Conservation (phyloP, 2,888 invertebrate species). For the Xanthorhoe designata region DNA sequence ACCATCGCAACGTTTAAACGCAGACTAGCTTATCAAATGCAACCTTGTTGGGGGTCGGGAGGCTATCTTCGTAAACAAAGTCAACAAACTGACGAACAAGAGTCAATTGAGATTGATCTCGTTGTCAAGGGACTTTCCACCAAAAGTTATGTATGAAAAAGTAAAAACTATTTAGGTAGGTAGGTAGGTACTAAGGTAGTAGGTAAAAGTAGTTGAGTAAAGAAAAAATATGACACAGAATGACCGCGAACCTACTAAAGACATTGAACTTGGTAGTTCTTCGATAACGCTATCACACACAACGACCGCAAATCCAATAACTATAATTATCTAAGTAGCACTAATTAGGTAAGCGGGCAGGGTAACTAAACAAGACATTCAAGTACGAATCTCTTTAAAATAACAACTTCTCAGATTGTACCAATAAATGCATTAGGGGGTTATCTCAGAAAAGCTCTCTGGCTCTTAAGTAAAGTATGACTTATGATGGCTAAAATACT, state of each 20-base stretch:
- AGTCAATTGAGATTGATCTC: not conserved
- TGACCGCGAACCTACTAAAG: not conserved
- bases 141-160: not conserved
- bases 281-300: constrained; percentile 31
- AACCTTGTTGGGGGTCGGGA: constrained; percentile 22
- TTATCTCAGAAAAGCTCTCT: constrained; percentile 25
- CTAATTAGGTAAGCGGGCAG: not conserved
- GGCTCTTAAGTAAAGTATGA: constrained; percentile 18
- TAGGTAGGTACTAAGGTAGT: too few relatives aligned
- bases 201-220: too few relatives aligned
- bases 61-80: constrained; percentile 26
- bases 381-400: not conserved
- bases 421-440: constrained; percentile 24
- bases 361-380: not conserved
- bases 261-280: constrained; percentile 30
- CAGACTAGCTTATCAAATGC: constrained; percentile 23
- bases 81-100: constrained; percentile 14
- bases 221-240: not conserved
- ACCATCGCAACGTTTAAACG: constrained; percentile 41
- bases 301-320: constrained; percentile 4
- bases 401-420: not conserved
- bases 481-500: constrained; percentile 28
- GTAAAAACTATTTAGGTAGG: too few relatives aligned
- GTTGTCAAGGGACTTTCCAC: not conserved
- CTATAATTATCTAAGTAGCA: not conserved